phyloP scores from a whole-genome alignment of 1,140 invertebrate species.

The Drosophila albomicans region DNA sequence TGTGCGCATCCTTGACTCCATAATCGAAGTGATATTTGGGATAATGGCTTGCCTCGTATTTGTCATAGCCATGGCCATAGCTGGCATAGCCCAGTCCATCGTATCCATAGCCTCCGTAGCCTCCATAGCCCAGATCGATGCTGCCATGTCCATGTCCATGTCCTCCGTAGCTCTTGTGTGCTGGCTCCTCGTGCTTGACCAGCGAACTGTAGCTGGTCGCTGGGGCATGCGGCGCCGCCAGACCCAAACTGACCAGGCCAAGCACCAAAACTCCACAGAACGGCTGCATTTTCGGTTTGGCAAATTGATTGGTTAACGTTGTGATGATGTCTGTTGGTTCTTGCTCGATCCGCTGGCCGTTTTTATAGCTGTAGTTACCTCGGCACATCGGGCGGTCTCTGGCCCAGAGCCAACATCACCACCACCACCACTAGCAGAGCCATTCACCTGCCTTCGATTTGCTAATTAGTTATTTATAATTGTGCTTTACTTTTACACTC shows the following conservation, averaged over 20 bases:
- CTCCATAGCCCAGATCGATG: constrained; percentile 48
- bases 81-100: constrained; percentile 32
- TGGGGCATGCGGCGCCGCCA: constrained; percentile 63
- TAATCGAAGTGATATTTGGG: constrained; percentile 91
- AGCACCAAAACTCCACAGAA: constrained; percentile 51
- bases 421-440: constrained; percentile 5
- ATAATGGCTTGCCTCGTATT: constrained; percentile 82
- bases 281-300: constrained; percentile 52
- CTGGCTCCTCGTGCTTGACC: constrained; percentile 69
- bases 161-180: constrained; percentile 50
- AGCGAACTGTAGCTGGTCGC: constrained; percentile 71
- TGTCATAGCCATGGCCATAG: constrained; percentile 47
- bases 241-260: constrained; percentile 22
- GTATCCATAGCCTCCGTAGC: constrained; percentile 23
- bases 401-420: constrained; percentile 28
- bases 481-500: constrained; percentile 46
- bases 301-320: constrained; percentile 27
- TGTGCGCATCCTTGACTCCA: constrained; percentile 90
- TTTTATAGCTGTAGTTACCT: constrained; percentile 56
- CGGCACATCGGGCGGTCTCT: constrained; percentile 48
- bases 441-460: constrained; percentile 68
- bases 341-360: constrained; percentile 30
- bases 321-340: constrained; percentile 61
- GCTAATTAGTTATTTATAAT: constrained; percentile 64
- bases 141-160: constrained; percentile 33